Conservation (phyloP, 2,797 vertebrate species). For the Falco columbarius region DNA sequence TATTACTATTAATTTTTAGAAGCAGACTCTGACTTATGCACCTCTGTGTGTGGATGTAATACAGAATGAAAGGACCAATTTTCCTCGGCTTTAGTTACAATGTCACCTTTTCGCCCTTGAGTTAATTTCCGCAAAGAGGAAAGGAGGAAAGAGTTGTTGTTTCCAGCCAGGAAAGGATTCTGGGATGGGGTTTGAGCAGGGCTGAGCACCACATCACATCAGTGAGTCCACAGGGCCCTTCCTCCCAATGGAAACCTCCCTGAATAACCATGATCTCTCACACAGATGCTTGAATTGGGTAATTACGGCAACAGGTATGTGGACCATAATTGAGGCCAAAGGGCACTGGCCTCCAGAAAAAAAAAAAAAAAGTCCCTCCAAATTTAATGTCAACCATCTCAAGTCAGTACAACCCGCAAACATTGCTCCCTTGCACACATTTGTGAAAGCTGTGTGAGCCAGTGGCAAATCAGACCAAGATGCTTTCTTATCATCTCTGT, state of each 20-base stretch:
- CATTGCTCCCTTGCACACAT: neutral
- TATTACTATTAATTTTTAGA: neutral
- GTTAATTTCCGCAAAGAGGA: neutral
- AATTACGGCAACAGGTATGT: neutral
- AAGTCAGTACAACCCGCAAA: neutral
- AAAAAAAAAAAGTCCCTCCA: neutral
- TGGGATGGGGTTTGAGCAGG: neutral
- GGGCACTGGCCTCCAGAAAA: neutral
- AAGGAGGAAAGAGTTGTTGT: neutral
- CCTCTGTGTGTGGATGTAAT: neutral
- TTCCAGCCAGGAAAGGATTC: neutral
- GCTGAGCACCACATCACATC: neutral
- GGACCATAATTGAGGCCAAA: neutral
- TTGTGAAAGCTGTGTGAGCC: accelerated
- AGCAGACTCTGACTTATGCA: slow-evolving; percentile 25
- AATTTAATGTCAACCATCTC: neutral
- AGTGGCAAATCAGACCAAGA: neutral
- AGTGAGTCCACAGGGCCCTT: neutral
- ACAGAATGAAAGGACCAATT: neutral
- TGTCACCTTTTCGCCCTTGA: neutral
- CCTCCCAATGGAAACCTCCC: neutral
- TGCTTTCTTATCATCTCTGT: neutral
- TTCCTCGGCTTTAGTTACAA: neutral
- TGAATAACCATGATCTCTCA: neutral
- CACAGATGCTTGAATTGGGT: neutral